Percentiles rank a stretch among this genome's conserved stretches.
phyloP scores from a whole-genome alignment of 1,140 invertebrate genomes.

The Bombus haemorrhoidalis region DNA sequence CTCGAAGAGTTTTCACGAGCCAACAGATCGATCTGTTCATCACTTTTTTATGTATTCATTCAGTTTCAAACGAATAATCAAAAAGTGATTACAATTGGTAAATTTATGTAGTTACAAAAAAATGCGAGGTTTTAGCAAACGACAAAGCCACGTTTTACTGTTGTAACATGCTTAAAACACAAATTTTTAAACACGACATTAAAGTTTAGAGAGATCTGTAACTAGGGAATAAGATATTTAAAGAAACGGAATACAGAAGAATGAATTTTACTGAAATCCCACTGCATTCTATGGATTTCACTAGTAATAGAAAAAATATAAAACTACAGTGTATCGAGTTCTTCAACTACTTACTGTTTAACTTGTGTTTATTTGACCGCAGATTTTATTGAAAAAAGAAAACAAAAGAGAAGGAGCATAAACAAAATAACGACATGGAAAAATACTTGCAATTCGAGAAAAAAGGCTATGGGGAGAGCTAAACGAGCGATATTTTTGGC shows the following conservation, averaged over 20 bases:
- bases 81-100: not conserved
- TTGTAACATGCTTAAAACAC: not conserved
- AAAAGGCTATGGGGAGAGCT: not conserved
- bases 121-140: slow-evolving; percentile 2
- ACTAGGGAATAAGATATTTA: slow-evolving; percentile 41
- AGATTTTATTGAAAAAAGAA: slow-evolving; percentile 17
- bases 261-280: slow-evolving; percentile 44
- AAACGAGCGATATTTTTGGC: slow-evolving; percentile 71
- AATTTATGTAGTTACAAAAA: not conserved
- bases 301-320: not conserved
- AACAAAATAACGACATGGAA: not conserved
- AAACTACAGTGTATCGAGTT: not conserved
- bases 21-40: not conserved
- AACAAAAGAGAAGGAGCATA: not conserved
- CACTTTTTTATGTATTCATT: not conserved
- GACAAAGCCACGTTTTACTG: not conserved
- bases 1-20: not conserved
- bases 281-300: slow-evolving; percentile 42
- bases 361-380: slow-evolving; percentile 53
- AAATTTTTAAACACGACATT: slow-evolving; percentile 48
- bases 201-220: slow-evolving; percentile 61
- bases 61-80: not conserved
- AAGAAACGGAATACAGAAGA: slow-evolving; percentile 11
- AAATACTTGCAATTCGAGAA: not conserved
- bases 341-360: slow-evolving; percentile 7